Evolutionary conservation across 2,113 vertebrate species (phyloP).

Genomic region (Zeus faber): DNA sequence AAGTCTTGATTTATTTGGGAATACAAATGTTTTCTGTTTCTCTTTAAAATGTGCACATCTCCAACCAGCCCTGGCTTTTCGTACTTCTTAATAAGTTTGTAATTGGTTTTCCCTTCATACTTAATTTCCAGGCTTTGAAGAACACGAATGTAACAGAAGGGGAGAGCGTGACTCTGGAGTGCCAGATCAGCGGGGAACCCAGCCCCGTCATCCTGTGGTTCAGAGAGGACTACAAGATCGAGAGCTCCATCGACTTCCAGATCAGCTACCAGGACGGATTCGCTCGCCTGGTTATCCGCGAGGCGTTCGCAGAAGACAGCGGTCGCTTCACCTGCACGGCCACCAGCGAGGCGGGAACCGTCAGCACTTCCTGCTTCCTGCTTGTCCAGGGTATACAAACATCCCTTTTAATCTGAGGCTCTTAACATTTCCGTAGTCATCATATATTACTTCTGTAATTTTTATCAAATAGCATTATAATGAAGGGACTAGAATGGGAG

Average conservation of each 20-base stretch:
- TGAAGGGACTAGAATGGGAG: too few species aligned
- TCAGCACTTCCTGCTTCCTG: constrained; percentile 93
- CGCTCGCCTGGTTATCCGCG: constrained; percentile 87
- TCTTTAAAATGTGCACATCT: too few species aligned
- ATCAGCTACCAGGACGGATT: constrained; percentile 83
- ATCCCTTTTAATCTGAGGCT: background rate
- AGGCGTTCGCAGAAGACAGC: constrained; percentile 97
- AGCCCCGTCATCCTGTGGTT: constrained; percentile 88
- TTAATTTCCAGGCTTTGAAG: constrained; percentile 87
- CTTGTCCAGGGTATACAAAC: too few species aligned
- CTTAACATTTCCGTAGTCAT: background rate
- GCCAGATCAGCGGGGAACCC: constrained; percentile 88
- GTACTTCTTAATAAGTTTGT: too few species aligned
- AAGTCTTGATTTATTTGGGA: too few species aligned
- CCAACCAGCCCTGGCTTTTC: too few species aligned
- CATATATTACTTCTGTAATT: background rate
- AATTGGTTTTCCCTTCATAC: background rate
- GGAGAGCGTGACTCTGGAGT: constrained; percentile 91
- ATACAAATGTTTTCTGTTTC: too few species aligned
- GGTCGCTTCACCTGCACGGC: constrained; percentile 96
- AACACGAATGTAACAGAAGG: constrained; percentile 90
- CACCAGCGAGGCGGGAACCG: constrained; percentile 88
- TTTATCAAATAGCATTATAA: too few species aligned
- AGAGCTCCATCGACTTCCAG: constrained; percentile 96
- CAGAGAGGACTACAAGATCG: constrained; percentile 96